Conservation (phyloP, 2,113 vertebrate species). For the Meriones unguiculatus region DNA sequence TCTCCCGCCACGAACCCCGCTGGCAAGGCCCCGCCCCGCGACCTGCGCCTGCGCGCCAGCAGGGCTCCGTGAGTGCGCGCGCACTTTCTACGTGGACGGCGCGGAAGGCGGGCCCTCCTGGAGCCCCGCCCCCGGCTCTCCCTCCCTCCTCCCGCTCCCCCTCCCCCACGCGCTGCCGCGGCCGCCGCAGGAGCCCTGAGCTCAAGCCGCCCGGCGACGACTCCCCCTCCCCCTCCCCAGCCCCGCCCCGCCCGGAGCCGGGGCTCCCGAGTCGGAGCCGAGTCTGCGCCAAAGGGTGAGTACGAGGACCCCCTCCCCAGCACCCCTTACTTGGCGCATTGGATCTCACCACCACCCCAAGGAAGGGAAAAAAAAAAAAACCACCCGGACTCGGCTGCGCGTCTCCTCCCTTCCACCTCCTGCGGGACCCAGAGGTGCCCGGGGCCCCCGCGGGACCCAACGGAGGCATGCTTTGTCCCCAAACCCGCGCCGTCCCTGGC, state of each 20-base stretch:
- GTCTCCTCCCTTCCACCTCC: constrained; percentile 72
- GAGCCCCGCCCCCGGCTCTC: constrained; percentile 42
- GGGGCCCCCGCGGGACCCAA: constrained; percentile 64
- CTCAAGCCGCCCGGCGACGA: constrained; percentile 58
- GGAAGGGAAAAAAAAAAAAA: background rate
- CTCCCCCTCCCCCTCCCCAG: constrained; percentile 61
- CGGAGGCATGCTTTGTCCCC: constrained; percentile 62
- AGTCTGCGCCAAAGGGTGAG: constrained; percentile 80
- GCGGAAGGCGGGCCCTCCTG: background rate
- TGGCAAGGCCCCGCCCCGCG: background rate
- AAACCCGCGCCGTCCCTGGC: constrained; percentile 42
- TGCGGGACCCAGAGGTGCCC: constrained; percentile 71
- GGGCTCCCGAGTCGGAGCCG: constrained; percentile 76
- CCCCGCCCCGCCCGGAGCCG: constrained; percentile 70
- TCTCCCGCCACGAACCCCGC: background rate
- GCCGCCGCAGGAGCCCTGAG: constrained; percentile 66
- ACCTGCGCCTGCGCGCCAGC: constrained; percentile 64
- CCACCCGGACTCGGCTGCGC: constrained; percentile 51
- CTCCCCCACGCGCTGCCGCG: constrained; percentile 54
- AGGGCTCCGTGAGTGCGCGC: constrained; percentile 45
- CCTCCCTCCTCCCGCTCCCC: background rate
- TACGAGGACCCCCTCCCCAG: constrained; percentile 72
- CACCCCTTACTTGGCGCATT: constrained; percentile 42
- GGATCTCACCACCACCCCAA: constrained; percentile 41
- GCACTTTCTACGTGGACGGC: constrained; percentile 17